Evolutionary conservation across 1,140 invertebrate species (phyloP).

Genomic region (Catajapyx aquilonaris): DNA sequence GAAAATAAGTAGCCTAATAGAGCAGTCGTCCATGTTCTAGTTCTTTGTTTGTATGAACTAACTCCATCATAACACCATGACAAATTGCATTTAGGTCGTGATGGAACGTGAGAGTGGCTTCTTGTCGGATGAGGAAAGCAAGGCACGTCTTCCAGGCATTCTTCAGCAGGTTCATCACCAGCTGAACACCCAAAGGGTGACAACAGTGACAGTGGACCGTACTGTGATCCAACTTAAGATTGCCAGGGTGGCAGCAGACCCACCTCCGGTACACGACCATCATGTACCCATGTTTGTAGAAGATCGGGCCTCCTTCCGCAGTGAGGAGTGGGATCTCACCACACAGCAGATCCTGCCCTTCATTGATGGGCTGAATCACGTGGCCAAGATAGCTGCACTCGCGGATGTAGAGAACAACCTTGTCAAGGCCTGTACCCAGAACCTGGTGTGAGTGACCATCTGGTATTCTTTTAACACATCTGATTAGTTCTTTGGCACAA

Average conservation of each 20-base stretch:
- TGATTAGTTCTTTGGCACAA: no score
- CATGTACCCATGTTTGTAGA: constrained; percentile 72
- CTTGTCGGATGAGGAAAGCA: constrained; percentile 37
- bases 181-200: constrained; percentile 55
- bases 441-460: constrained; percentile 47
- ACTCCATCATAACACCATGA: no score
- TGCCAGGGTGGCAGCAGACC: constrained; percentile 48
- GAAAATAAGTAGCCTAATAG: constrained; percentile 4
- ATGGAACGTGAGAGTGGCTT: constrained; percentile 63
- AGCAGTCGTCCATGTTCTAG: constrained; percentile 3
- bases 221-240: constrained; percentile 64
- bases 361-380: constrained; percentile 82
- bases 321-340: constrained; percentile 74
- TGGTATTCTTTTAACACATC: no score
- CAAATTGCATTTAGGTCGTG: no score
- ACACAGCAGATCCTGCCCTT: constrained; percentile 76
- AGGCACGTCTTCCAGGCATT: constrained; percentile 39
- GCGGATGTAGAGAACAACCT: constrained; percentile 83
- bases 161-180: constrained; percentile 53
- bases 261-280: constrained; percentile 62
- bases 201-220: constrained; percentile 49
- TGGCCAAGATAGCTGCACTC: constrained; percentile 53
- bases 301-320: constrained; percentile 28
- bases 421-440: constrained; percentile 85
- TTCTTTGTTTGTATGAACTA: no score